Base-by-base conservation (phyloP, 2,113 vertebrate species). In the Cynoglossus semilaevis region DNA sequence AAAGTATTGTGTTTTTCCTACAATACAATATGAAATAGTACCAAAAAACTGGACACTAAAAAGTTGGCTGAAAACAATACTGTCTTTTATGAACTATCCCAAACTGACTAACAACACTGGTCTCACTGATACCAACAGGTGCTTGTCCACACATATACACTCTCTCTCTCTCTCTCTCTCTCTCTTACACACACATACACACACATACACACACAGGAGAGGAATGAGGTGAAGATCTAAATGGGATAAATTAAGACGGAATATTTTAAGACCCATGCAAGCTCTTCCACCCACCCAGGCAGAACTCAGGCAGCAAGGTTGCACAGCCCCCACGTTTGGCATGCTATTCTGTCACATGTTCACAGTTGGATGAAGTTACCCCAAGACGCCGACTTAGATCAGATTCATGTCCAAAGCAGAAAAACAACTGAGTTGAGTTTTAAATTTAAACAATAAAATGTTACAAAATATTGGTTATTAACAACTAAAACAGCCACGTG, bases 1-100 rank as follows among this genome's bases (percentile, higher is more conserved):
- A 82, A 82, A 84, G 64, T 71, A 66, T 67, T 59, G 63, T 86
- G 75, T 85, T 63, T n/a, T 76, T 67, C 78, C 81, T 71, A 86
- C 81, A 77, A 74, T 77, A 82, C 75, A 77, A 85, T 83, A 88
- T 80, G 80, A 88, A 85, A 84, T 82, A 69, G 80, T 87, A 87
- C 80, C 80, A 86, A 87, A 29, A 86, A 87, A 78, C 70, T 51
- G 65, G 75, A 84, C 79, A 87, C 72, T 82, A 83, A 77, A 88
- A 85, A 84, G 73, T 74, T 72, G 70, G 62, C 77, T 83, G 66
- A 62, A 84, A 84, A 87, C 73, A 78, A 83, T 80, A 76, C 76
- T 74, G 73, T 80, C 76, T 66, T 64, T 80, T 74, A 67, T 68
- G 67, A 62, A 70, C 69, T 61, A 44, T 49, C 71, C 69, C 62